A percentile compares a stretch with the other conserved stretches of the same genome.
These are phyloP conservation scores for Gallinago undulata DNA, from an alignment of 2,113 vertebrate genomes.

Conservation along the genomic window DNA sequence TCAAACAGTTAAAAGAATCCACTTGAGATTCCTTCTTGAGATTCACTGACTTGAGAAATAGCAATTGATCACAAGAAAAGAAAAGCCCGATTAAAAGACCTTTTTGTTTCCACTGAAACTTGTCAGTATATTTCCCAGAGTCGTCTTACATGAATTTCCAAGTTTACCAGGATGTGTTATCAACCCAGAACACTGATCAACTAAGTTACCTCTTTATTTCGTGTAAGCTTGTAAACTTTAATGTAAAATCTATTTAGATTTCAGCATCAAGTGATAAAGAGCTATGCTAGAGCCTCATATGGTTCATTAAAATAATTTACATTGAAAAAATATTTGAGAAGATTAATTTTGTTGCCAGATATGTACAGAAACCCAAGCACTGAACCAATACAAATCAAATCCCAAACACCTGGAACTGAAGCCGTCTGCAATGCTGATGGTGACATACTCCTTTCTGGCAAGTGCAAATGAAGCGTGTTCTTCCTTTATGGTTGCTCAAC, in stretches of 20 bases:
- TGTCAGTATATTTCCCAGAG: not conserved
- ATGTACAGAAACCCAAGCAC: not conserved
- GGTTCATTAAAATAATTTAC: not conserved
- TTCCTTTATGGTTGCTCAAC: not conserved
- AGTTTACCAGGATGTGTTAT: not conserved
- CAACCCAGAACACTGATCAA: not conserved
- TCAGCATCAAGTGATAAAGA: not conserved
- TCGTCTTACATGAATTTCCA: not conserved
- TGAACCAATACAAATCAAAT: not conserved
- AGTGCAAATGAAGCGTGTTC: not conserved
- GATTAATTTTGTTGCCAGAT: not conserved
- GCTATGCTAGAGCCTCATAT: not conserved
- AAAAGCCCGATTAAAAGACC: not conserved
- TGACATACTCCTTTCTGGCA: not conserved
- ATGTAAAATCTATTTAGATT: not conserved
- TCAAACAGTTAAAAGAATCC: not conserved
- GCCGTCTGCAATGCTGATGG: fast-evolving
- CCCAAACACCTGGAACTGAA: not conserved
- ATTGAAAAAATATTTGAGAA: not conserved
- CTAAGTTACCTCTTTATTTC: not conserved
- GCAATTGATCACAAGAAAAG: not conserved
- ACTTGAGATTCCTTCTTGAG: too few relatives aligned
- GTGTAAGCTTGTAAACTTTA: not conserved
- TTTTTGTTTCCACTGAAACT: not conserved
- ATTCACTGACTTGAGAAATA: not conserved